Evolutionary conservation across 2,888 invertebrate species (phyloP).

Genomic region (Carpatolechia fugitivella): DNA sequence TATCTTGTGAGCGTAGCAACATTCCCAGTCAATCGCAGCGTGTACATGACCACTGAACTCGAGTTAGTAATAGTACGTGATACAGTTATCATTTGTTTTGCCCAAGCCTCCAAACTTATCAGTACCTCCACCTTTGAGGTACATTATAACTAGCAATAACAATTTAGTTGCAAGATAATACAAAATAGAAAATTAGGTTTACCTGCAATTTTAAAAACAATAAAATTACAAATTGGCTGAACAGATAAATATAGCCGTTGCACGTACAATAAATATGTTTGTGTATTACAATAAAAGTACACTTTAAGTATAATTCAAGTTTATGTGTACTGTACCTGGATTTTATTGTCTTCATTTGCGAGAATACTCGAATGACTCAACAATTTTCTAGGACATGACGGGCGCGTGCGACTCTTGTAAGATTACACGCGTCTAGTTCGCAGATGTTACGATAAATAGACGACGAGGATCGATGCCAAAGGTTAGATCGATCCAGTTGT

Average conservation of each 20-base stretch:
- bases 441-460: constrained; percentile 18
- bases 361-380: background rate
- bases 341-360: too few species aligned
- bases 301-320: background rate
- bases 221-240: too few species aligned
- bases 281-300: too few species aligned
- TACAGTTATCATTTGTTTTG: background rate
- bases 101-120: background rate
- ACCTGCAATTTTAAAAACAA: too few species aligned
- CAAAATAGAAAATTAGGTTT: too few species aligned
- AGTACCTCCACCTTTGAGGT: background rate
- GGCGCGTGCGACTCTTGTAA: constrained; percentile 5
- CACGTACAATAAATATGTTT: too few species aligned
- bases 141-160: background rate
- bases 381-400: constrained; percentile 2
- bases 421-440: constrained; percentile 30
- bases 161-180: background rate
- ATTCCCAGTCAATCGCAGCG: background rate
- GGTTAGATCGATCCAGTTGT: constrained; percentile 39
- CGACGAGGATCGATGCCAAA: constrained; percentile 26
- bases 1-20: background rate
- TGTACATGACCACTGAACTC: background rate
- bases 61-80: background rate
- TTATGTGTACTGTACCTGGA: too few species aligned
- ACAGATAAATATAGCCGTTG: too few species aligned